These are phyloP conservation scores for Oncorhynchus clarkii DNA, from an alignment of 2,113 vertebrate genomes.

Conservation along the genomic window DNA sequence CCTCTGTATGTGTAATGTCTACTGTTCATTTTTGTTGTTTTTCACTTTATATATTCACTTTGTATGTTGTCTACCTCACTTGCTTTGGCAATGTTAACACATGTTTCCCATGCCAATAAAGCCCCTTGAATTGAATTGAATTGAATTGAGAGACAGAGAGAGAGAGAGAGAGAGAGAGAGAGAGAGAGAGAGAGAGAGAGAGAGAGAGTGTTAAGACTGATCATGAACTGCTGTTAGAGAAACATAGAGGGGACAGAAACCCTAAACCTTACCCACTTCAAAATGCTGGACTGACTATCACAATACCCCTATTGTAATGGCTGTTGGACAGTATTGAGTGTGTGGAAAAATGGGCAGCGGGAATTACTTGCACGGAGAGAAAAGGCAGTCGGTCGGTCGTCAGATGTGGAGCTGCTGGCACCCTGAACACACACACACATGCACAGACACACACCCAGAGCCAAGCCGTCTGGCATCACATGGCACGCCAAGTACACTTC, in stretches of 20 bases:
- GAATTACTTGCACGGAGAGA: slow-evolving; percentile 42
- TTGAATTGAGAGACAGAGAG: not conserved
- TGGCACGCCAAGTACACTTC: not conserved
- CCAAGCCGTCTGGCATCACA: slow-evolving; percentile 7
- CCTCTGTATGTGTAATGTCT: too few species aligned
- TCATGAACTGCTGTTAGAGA: slow-evolving; percentile 43
- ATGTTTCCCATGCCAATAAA: too few species aligned
- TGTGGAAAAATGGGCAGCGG: slow-evolving; percentile 42
- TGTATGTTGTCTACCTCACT: too few species aligned
- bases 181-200: slow-evolving; percentile 24
- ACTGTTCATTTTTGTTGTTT: too few species aligned
- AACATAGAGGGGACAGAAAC: slow-evolving; percentile 45
- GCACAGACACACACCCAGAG: too few species aligned
- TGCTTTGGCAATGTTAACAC: too few species aligned
- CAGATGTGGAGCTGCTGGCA: not conserved
- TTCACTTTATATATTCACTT: too few species aligned
- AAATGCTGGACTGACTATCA: slow-evolving; percentile 57
- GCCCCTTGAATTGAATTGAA: too few species aligned
- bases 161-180: accelerated
- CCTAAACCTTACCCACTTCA: slow-evolving; percentile 42
- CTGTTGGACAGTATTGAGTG: slow-evolving; percentile 40
- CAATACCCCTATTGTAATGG: slow-evolving; percentile 55
- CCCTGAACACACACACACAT: too few species aligned
- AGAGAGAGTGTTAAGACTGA: slow-evolving; percentile 49
- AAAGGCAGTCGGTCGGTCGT: slow-evolving; percentile 36